phyloP scores from a whole-genome alignment of 1,140 invertebrate genomes.

The Polypedilum pembai region DNA sequence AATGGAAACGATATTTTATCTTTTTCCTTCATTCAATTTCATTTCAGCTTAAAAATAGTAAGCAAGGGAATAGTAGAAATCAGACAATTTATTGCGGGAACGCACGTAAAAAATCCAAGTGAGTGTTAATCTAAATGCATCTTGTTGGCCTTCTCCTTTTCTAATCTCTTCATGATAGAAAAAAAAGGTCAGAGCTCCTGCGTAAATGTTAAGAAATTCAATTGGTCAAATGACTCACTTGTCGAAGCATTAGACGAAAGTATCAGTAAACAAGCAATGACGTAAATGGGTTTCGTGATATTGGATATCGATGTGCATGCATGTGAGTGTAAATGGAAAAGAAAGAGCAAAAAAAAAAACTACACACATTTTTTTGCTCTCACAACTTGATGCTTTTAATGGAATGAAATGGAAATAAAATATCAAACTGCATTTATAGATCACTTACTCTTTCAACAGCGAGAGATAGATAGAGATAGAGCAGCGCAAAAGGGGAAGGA shows the following conservation, averaged over 20 bases:
- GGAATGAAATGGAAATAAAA: not conserved
- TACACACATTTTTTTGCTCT: not conserved
- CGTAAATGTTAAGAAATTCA: not conserved
- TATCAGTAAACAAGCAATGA: conserved; percentile 18
- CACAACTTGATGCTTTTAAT: conserved; percentile 5
- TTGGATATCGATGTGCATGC: not conserved
- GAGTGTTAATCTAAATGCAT: conserved; percentile 18
- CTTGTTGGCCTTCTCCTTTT: not conserved
- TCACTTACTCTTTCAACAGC: not conserved
- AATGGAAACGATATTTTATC: conserved; percentile 3
- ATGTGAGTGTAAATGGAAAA: conserved; percentile 12
- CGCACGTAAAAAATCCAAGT: conserved; percentile 16
- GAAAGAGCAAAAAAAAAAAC: not conserved
- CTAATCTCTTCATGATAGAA: not conserved
- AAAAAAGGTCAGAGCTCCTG: not conserved
- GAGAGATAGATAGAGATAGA: no score
- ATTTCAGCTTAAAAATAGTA: not conserved
- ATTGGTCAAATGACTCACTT: not conserved
- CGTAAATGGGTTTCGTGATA: conserved; percentile 16
- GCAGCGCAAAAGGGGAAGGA: no score
- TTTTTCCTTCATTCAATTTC: conserved; percentile 6
- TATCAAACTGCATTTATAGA: conserved; percentile 19
- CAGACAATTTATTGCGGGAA: not conserved
- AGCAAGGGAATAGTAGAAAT: not conserved
- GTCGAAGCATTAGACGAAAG: conserved; percentile 5